Base-by-base conservation (phyloP, 2,888 invertebrate genomes). In the Bellardia pandia region DNA sequence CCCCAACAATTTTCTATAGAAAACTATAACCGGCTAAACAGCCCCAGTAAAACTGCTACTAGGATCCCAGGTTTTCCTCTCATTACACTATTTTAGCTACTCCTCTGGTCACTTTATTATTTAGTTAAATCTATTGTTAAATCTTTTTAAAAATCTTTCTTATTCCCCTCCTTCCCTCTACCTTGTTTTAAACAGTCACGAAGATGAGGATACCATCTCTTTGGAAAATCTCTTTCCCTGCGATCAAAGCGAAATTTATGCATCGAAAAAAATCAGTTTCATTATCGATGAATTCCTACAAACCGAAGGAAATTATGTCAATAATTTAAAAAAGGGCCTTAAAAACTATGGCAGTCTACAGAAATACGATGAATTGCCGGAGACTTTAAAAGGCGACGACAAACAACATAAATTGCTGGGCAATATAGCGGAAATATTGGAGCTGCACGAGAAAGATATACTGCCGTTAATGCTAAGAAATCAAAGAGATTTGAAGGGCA, bases 361-460 rank as follows among this genome's bases (percentile, higher is more conserved):
- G 64, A 71, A 77, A 13, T 88, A 90, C 1, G 89, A 90, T 13
- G 89, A 92, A 85, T 86, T 93, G 56, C 94, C 94, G 0, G 91
- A 91, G 3, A 80, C 90, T 5, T 83, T 94, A 4, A 90, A 88
- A 6, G 92, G 93, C 9, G 88, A 84, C 3, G 90, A 90, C 9
- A 91, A 91, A 58, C 91, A 91, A 53, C 89, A 89, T 14, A 83
- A 90, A 48, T 96, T 98, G 90, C 97, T 99, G 93, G 97, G 98
- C 48, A 98, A 99, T 93, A 96, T 98, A 71, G 97, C 97, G 91
- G 97, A 98, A 93, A 98, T 98, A 91, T 96, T 96, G 93, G 96
- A 97, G 92, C 97, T 98, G 93, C 98, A 99, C 92, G 92, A 93
- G 13, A 85, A 90, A 13, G 90, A 93, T 78, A 92, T 94, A 82